These are phyloP conservation scores for Acipenser oxyrinchus DNA, from an alignment of 2,797 vertebrate genomes.

Conservation along the genomic window DNA sequence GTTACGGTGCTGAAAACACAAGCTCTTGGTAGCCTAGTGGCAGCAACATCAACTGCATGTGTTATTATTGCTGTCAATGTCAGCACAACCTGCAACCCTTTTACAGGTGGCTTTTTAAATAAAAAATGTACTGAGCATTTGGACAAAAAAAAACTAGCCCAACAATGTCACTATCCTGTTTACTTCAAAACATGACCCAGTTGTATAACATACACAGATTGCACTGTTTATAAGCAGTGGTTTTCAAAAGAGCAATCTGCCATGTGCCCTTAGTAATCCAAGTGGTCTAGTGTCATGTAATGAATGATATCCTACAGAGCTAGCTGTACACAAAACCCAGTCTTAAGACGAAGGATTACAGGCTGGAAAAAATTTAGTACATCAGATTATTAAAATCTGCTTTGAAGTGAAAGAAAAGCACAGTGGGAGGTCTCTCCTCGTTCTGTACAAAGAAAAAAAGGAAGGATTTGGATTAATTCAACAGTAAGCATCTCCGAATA, in stretches of 20 bases:
- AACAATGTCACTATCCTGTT: too few relatives aligned
- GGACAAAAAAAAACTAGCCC: too few relatives aligned
- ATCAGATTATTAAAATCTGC: constrained; percentile 50
- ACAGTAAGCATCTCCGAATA: constrained; percentile 52
- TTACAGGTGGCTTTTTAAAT: too few relatives aligned
- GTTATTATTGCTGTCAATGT: too few relatives aligned
- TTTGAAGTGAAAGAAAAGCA: constrained; percentile 41
- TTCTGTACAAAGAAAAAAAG: constrained; percentile 50
- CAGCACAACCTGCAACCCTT: too few relatives aligned
- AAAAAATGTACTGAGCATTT: too few relatives aligned
- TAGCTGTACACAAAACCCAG: background rate
- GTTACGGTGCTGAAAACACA: too few relatives aligned
- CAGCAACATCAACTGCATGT: too few relatives aligned
- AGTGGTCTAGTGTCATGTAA: background rate
- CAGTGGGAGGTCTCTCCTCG: constrained; percentile 54
- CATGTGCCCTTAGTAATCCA: background rate
- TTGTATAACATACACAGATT: background rate
- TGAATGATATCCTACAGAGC: background rate
- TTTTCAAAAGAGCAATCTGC: background rate
- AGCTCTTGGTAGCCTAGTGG: too few relatives aligned
- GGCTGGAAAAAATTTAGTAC: constrained; percentile 1
- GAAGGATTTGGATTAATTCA: constrained; percentile 62
- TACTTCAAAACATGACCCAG: too few relatives aligned
- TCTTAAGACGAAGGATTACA: background rate
- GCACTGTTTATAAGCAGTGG: background rate